phyloP scores from a whole-genome alignment of 2,888 invertebrate species.

The Coenonympha arcania region DNA sequence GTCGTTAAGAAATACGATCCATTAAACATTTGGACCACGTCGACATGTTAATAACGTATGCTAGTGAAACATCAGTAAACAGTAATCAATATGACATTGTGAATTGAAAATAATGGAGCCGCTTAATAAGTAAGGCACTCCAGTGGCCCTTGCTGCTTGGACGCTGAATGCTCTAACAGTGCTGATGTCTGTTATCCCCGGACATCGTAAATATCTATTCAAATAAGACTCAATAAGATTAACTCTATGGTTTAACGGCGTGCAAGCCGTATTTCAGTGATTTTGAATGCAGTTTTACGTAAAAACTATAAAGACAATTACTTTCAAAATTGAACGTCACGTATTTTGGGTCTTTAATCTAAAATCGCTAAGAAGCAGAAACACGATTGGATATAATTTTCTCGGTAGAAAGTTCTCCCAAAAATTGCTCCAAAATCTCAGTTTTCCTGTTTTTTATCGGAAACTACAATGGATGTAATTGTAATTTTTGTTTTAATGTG shows the following conservation, averaged over 20 bases:
- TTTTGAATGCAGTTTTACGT: too few relatives aligned
- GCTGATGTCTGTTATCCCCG: slow-evolving; percentile 3
- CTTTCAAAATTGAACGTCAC: too few relatives aligned
- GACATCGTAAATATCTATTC: slow-evolving; percentile 7
- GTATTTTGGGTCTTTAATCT: too few relatives aligned
- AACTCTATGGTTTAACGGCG: slow-evolving; percentile 10
- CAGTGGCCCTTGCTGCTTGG: slow-evolving; percentile 25
- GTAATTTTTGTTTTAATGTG: too few relatives aligned
- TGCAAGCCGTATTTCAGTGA: too few relatives aligned
- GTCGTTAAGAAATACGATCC: background rate
- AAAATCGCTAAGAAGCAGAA: too few relatives aligned
- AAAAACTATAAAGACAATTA: too few relatives aligned
- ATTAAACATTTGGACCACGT: slow-evolving; percentile 3
- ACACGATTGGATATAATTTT: too few relatives aligned
- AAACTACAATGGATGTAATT: too few relatives aligned
- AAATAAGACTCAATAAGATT: slow-evolving; percentile 11
- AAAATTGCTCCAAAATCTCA: too few relatives aligned
- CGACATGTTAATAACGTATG: slow-evolving; percentile 7
- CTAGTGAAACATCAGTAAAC: slow-evolving; percentile 12
- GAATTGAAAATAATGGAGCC: slow-evolving; percentile 36
- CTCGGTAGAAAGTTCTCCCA: too few relatives aligned
- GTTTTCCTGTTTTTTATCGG: too few relatives aligned
- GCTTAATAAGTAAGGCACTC: slow-evolving; percentile 33
- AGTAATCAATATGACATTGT: slow-evolving; percentile 38
- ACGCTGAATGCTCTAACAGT: slow-evolving; percentile 7